Evolutionary conservation across 2,797 vertebrate genomes (phyloP).

Genomic region (Novumbra hubbsi): DNA sequence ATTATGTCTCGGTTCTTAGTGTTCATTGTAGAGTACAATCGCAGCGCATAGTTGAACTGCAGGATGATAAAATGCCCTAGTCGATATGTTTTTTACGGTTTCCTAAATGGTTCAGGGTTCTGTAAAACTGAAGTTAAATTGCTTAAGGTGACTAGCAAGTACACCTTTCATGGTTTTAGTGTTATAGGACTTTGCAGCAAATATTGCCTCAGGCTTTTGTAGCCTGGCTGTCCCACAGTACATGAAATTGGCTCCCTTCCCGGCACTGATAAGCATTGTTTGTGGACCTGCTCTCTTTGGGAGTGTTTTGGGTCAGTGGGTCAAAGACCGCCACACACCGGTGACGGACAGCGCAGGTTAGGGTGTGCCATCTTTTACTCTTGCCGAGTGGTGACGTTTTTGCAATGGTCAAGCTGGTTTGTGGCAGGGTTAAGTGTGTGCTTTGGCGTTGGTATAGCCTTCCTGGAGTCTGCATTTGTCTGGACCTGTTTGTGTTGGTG

Average conservation of each 20-base stretch:
- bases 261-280: not conserved
- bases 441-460: constrained; percentile 20
- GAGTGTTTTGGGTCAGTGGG: constrained; percentile 59
- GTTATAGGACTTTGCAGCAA: constrained; percentile 7
- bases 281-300: constrained; percentile 57
- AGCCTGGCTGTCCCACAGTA: constrained; percentile 1
- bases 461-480: constrained; percentile 25
- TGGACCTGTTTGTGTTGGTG: constrained; percentile 28
- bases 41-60: not conserved
- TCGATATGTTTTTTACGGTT: not conserved
- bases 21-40: not conserved
- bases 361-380: constrained; percentile 38
- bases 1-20: not conserved
- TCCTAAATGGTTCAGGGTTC: not conserved
- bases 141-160: constrained; percentile 2
- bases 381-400: not conserved
- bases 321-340: constrained; percentile 62
- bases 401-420: constrained; percentile 18
- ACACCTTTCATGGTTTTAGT: constrained; percentile 14
- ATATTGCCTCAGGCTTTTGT: not conserved
- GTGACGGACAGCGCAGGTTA: constrained; percentile 59
- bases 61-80: not conserved
- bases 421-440: constrained; percentile 1
- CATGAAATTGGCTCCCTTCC: constrained; percentile 25
- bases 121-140: not conserved